phyloP scores from a whole-genome alignment of 2,797 vertebrate genomes.

The Acanthurus leucopareius region DNA sequence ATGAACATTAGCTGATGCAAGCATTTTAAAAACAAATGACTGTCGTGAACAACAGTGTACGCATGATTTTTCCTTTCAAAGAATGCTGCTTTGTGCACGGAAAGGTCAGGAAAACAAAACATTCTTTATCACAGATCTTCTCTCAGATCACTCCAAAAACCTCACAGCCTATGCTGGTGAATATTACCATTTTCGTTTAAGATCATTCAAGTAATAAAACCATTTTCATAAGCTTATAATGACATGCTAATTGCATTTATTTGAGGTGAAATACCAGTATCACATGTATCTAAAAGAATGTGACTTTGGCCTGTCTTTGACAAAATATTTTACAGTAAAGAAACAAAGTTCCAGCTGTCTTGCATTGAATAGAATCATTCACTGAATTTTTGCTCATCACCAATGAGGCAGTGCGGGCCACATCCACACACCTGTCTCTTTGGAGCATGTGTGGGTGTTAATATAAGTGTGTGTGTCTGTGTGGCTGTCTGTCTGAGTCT shows the following conservation, averaged over 20 bases:
- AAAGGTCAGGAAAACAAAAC: conserved; percentile 12
- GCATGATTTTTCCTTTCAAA: not conserved
- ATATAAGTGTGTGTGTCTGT: conserved; percentile 6
- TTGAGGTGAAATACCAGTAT: not conserved
- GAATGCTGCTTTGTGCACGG: conserved; percentile 3
- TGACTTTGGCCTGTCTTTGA: not conserved
- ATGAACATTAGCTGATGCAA: too few species aligned
- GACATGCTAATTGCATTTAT: not conserved
- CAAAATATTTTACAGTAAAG: conserved; percentile 27
- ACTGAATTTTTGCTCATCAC: conserved; percentile 23
- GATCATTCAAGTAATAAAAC: too few species aligned
- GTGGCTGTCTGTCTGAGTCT: conserved; percentile 31
- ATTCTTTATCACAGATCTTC: conserved; percentile 7
- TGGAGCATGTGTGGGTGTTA: not conserved
- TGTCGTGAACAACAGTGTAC: not conserved
- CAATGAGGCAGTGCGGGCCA: conserved; percentile 28
- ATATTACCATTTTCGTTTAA: not conserved
- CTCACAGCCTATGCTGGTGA: not conserved
- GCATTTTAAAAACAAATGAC: not conserved
- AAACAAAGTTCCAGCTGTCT: conserved; percentile 30
- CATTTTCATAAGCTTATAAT: conserved; percentile 3
- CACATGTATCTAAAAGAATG: not conserved
- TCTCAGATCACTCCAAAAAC: conserved; percentile 7
- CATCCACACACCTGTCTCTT: conserved; percentile 50
- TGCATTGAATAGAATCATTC: conserved; percentile 23